phyloP scores from a whole-genome alignment of 2,888 invertebrate genomes.

The Agrotis ipsilon region DNA sequence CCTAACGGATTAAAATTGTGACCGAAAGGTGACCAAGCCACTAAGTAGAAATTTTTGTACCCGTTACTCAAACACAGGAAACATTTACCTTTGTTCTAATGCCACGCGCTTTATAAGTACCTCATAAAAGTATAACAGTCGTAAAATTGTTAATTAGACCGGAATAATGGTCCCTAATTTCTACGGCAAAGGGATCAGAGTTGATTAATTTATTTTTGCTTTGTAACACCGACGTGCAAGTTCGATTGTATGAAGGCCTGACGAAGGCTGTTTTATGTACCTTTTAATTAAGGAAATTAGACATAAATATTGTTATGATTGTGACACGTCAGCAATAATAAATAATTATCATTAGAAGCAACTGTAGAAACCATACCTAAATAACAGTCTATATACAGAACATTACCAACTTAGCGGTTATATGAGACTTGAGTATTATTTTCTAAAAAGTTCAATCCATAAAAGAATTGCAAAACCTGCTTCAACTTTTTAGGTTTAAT shows the following conservation, averaged over 20 bases:
- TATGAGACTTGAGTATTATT: neutral
- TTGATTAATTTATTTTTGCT: constrained; percentile 52
- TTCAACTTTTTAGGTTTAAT: constrained; percentile 23
- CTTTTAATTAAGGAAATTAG: constrained; percentile 34
- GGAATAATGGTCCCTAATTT: constrained; percentile 48
- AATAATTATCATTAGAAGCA: neutral
- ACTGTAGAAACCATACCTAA: neutral
- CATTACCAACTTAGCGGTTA: neutral
- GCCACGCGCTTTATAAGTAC: constrained; percentile 73
- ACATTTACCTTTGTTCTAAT: constrained; percentile 80
- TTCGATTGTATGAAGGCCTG: constrained; percentile 36
- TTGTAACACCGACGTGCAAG: constrained; percentile 48
- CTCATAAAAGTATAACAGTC: constrained; percentile 64
- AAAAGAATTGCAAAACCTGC: neutral
- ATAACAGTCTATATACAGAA: neutral
- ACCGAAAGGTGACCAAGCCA: constrained; percentile 55
- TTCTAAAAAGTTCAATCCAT: neutral
- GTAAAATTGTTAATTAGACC: constrained; percentile 54
- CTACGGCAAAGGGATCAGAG: constrained; percentile 44
- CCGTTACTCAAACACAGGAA: constrained; percentile 79
- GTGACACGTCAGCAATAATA: neutral
- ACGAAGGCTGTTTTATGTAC: constrained; percentile 21
- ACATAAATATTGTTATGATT: constrained; percentile 5
- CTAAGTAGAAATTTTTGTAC: constrained; percentile 84
- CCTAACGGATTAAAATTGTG: constrained; percentile 55